A percentile compares a stretch with the other conserved stretches of the same genome.
phyloP scores from a whole-genome alignment of 2,888 invertebrate species.

The Adelphocoris suturalis region DNA sequence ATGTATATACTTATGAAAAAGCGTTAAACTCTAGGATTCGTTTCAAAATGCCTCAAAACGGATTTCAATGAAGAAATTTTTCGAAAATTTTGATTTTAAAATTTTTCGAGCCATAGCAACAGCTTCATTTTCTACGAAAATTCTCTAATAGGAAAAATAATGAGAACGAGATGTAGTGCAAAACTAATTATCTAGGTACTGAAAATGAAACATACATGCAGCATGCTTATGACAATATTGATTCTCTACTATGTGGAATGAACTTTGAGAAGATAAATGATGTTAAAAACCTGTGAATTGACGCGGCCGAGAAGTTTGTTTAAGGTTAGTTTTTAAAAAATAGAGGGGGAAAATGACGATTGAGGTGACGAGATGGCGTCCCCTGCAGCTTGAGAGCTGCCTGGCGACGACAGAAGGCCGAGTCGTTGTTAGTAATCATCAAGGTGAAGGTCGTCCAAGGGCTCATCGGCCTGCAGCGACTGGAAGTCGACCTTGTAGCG shows the following conservation, averaged over 20 bases:
- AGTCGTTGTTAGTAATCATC: slow-evolving; percentile 91
- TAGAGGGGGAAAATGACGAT: slow-evolving; percentile 44
- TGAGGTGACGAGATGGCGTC: slow-evolving; percentile 37
- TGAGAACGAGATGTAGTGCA: too few species aligned
- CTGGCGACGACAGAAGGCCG: slow-evolving; percentile 40
- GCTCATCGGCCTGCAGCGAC: slow-evolving; percentile 95
- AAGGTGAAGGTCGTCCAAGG: slow-evolving; percentile 95
- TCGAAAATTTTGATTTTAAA: too few species aligned
- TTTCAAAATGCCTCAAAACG: too few species aligned
- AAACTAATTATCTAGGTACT: neutral
- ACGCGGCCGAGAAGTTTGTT: slow-evolving; percentile 24
- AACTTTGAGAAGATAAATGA: slow-evolving; percentile 24
- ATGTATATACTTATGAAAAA: too few species aligned
- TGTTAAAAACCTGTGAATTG: slow-evolving; percentile 6
- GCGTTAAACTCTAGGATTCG: too few species aligned
- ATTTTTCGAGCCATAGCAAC: too few species aligned
- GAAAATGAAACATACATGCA: neutral
- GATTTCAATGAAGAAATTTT: too few species aligned
- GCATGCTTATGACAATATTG: neutral
- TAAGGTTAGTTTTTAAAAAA: slow-evolving; percentile 33
- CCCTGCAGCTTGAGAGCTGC: slow-evolving; percentile 5
- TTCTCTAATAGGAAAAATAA: too few species aligned
- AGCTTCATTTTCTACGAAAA: too few species aligned
- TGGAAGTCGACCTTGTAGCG: slow-evolving; percentile 99
- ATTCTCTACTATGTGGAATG: slow-evolving; percentile 6